These are phyloP conservation scores for Tetropium fuscum DNA, from an alignment of 2,888 invertebrate genomes.

Conservation along the genomic window DNA sequence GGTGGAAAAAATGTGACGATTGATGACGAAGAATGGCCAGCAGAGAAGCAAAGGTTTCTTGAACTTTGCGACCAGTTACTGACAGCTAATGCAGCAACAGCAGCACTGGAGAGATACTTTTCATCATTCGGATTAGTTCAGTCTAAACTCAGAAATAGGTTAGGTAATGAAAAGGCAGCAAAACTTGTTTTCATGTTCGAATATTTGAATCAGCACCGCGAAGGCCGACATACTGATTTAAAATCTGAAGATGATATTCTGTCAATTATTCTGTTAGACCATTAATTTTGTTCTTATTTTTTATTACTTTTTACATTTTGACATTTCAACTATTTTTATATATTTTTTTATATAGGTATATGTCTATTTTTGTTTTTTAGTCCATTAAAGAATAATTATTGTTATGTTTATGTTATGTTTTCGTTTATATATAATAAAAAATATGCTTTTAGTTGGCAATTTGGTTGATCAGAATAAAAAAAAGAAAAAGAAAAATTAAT, in stretches of 20 bases:
- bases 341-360: constrained; percentile 1
- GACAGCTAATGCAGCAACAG: constrained; percentile 1
- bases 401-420: constrained; percentile 2
- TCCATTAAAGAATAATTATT: neutral
- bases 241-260: constrained; percentile 1
- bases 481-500: neutral
- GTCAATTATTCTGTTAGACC: neutral
- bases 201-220: neutral
- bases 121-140: constrained; percentile 3
- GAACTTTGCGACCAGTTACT: constrained; percentile 1
- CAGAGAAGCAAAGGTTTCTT: constrained; percentile 1
- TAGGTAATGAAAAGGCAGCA: neutral
- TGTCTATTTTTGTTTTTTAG: too few relatives aligned
- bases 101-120: neutral
- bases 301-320: constrained; percentile 1
- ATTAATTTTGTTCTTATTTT: constrained; percentile 1
- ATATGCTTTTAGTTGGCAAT: constrained; percentile 1
- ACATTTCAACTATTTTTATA: constrained; percentile 1
- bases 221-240: constrained; percentile 2
- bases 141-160: constrained; percentile 1
- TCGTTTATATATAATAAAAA: constrained; percentile 1
- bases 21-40: constrained; percentile 1
- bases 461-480: constrained; percentile 1
- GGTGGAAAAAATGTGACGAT: constrained; percentile 1
- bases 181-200: constrained; percentile 1